Percentiles rank a stretch among this genome's conserved stretches.
phyloP scores from a whole-genome alignment of 1,140 invertebrate species.

The Belonocnema kinseyi region DNA sequence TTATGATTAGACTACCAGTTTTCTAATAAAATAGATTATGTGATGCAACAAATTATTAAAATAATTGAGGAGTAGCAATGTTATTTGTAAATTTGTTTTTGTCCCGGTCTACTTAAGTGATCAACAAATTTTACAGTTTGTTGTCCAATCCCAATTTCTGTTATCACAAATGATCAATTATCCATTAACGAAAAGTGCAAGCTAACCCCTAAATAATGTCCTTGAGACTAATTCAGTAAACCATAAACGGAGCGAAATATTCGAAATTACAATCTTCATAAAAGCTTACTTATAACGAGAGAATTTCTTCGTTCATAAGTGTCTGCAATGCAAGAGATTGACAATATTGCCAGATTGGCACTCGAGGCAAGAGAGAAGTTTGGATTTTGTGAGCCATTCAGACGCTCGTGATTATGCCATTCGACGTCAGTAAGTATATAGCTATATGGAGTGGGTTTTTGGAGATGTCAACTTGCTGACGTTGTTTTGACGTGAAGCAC shows the following conservation, averaged over 20 bases:
- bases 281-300: conserved; percentile 2
- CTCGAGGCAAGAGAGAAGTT: conserved; percentile 14
- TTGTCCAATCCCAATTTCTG: too few species aligned
- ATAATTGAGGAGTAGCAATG: too few species aligned
- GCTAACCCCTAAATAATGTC: too few species aligned
- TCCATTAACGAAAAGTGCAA: too few species aligned
- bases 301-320: conserved; percentile 6
- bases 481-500: background rate
- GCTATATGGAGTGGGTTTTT: conserved; percentile 1
- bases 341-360: conserved; percentile 27
- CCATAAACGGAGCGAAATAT: background rate
- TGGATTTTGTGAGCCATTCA: conserved; percentile 21
- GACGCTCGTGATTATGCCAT: conserved; percentile 21
- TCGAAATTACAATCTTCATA: background rate
- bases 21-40: too few species aligned
- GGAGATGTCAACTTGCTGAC: conserved; percentile 21
- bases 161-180: too few species aligned
- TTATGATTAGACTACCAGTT: too few species aligned
- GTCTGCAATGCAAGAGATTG: conserved; percentile 8
- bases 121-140: too few species aligned
- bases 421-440: conserved; percentile 18
- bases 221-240: conserved; percentile 1
- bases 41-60: too few species aligned
- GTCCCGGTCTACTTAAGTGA: too few species aligned
- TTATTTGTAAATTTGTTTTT: too few species aligned